Conservation (phyloP, 1,140 invertebrate species). For the Penaeus indicus region DNA sequence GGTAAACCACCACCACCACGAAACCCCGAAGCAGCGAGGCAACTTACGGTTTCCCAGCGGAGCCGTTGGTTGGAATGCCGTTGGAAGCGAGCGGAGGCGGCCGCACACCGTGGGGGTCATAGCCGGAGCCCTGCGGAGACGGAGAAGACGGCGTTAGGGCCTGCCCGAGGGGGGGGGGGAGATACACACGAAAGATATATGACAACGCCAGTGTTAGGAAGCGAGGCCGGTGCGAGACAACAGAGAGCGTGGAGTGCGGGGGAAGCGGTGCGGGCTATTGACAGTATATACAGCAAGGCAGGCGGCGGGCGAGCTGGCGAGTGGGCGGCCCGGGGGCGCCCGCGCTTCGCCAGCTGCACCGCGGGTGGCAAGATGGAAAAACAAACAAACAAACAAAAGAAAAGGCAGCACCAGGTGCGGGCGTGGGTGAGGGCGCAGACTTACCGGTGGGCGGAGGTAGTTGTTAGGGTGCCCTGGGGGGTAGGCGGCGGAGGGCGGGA, state of each 20-base stretch:
- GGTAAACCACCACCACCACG: background rate
- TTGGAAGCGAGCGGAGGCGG: constrained; percentile 55
- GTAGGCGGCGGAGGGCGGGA: constrained; percentile 56
- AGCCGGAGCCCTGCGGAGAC: constrained; percentile 50
- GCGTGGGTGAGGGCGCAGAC: constrained; percentile 35
- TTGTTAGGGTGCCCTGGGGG: constrained; percentile 61
- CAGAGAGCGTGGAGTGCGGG: background rate
- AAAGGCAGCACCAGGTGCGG: background rate
- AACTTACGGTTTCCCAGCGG: constrained; percentile 65
- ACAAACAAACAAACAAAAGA: background rate
- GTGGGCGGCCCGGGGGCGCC: background rate
- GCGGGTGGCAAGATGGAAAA: background rate
- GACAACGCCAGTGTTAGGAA: background rate
- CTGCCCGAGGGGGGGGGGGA: background rate
- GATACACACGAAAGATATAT: background rate
- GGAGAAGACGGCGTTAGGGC: constrained; percentile 6
- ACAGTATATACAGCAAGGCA: background rate
- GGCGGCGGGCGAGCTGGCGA: background rate
- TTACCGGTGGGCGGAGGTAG: constrained; percentile 65
- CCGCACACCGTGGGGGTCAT: constrained; percentile 62
- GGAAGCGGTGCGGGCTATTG: too few species aligned
- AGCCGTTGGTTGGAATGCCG: constrained; percentile 63
- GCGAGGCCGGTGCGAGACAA: background rate
- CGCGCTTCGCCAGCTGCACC: background rate
- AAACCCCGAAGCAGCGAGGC: background rate